Percentiles rank a stretch among this genome's conserved stretches.
Conservation (phyloP, 2,113 vertebrate genomes). For the Polypterus bichir region DNA sequence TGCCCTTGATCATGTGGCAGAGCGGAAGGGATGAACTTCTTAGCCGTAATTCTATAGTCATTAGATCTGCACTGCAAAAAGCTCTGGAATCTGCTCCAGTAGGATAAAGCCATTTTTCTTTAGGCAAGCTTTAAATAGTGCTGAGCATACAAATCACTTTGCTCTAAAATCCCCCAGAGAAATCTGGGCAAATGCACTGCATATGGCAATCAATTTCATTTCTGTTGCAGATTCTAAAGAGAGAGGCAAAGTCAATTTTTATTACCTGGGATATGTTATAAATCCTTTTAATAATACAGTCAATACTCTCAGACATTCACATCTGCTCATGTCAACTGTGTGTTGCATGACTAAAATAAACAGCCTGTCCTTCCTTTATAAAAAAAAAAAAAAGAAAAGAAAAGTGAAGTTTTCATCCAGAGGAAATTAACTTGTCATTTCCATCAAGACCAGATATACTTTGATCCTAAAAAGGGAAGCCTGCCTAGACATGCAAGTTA, state of each 20-base stretch:
- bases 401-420: no score
- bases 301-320: not conserved
- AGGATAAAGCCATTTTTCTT: slow-evolving; percentile 40
- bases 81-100: slow-evolving; percentile 34
- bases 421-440: no score
- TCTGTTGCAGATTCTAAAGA: no score
- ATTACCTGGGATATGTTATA: not conserved
- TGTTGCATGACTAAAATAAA: no score
- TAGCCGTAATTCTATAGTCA: slow-evolving; percentile 35
- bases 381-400: no score
- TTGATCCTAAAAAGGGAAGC: no score
- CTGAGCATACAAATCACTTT: slow-evolving; percentile 24
- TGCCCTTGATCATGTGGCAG: slow-evolving; percentile 36
- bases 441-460: no score
- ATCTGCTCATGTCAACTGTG: not conserved
- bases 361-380: no score
- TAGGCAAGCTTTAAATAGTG: slow-evolving; percentile 35
- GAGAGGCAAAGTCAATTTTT: no score
- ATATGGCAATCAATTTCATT: no score
- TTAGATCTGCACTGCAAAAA: slow-evolving; percentile 30
- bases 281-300: not conserved
- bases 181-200: no score
- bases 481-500: no score
- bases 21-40: slow-evolving; percentile 37
- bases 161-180: slow-evolving; percentile 11